phyloP scores from a whole-genome alignment of 2,113 vertebrate genomes.

The Siphamia tubifer region DNA sequence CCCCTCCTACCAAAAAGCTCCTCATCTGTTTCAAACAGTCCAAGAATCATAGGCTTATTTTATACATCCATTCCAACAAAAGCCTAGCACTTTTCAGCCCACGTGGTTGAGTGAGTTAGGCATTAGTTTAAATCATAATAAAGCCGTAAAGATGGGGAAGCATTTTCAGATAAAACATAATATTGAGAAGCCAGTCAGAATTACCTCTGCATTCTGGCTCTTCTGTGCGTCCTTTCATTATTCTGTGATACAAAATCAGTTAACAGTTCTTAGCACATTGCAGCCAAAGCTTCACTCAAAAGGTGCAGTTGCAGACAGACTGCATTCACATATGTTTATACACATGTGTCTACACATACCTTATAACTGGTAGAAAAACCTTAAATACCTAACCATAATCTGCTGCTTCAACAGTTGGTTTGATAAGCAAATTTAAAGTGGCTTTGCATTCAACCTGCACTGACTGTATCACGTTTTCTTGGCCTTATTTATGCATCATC shows the following conservation, averaged over 20 bases:
- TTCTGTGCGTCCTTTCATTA: constrained; percentile 14
- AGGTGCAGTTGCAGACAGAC: constrained; percentile 31
- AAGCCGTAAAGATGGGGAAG: constrained; percentile 26
- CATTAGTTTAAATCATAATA: background rate
- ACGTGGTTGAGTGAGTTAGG: background rate
- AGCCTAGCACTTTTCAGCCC: constrained; percentile 8
- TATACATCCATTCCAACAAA: constrained; percentile 11
- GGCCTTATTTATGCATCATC: background rate
- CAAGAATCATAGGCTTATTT: constrained; percentile 27
- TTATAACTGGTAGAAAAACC: constrained; percentile 1
- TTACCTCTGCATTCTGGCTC: background rate
- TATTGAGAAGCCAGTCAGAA: background rate
- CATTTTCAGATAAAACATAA: constrained; percentile 5
- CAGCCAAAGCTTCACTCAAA: constrained; percentile 31
- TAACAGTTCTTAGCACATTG: constrained; percentile 23
- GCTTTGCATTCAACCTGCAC: background rate
- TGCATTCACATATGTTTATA: constrained; percentile 19
- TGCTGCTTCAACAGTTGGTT: background rate
- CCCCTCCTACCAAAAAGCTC: constrained; percentile 34
- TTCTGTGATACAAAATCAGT: background rate
- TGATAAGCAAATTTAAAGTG: constrained; percentile 19
- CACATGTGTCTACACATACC: constrained; percentile 17
- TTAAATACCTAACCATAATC: constrained; percentile 7
- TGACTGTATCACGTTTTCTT: background rate
- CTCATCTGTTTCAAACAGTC: constrained; percentile 54